Evolutionary conservation across 2,888 invertebrate genomes (phyloP).

Genomic region (Venustoraphidia nigricollis): DNA sequence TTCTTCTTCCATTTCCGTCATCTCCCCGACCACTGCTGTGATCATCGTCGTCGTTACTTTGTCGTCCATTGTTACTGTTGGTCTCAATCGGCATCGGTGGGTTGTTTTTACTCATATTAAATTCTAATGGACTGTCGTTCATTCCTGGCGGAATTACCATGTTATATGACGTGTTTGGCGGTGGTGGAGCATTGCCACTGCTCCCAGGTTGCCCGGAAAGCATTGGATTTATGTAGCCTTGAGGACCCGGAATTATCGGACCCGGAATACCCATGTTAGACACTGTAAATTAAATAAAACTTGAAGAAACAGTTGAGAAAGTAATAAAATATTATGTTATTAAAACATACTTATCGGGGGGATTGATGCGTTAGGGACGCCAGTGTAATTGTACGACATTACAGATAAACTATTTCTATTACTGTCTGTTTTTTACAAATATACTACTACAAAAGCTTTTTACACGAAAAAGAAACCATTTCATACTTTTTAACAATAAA

Average conservation of each 20-base stretch:
- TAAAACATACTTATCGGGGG: conserved; percentile 9
- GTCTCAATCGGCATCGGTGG: conserved; percentile 35
- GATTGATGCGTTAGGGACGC: conserved; percentile 9
- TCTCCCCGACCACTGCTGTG: conserved; percentile 22
- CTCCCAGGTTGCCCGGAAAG: conserved; percentile 3
- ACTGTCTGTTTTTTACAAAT: too few species aligned
- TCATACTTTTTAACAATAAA: too few species aligned
- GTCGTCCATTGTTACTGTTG: conserved; percentile 26
- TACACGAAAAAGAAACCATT: too few species aligned
- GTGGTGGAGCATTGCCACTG: neutral
- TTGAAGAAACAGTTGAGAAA: neutral
- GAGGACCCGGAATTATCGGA: conserved; percentile 9
- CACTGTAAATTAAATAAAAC: conserved; percentile 4
- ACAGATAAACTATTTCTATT: too few species aligned
- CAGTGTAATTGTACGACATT: conserved; percentile 10
- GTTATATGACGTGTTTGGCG: neutral
- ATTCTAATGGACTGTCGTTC: conserved; percentile 45
- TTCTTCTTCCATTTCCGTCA: conserved; percentile 14
- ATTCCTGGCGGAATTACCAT: conserved; percentile 24
- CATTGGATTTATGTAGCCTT: conserved; percentile 4
- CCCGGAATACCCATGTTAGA: conserved; percentile 10
- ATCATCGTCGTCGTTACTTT: conserved; percentile 26
- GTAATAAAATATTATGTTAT: neutral
- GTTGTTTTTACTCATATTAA: conserved; percentile 43
- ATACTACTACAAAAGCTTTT: too few species aligned